Conservation (phyloP, 2,797 vertebrate species). For the Fratercula arctica region DNA sequence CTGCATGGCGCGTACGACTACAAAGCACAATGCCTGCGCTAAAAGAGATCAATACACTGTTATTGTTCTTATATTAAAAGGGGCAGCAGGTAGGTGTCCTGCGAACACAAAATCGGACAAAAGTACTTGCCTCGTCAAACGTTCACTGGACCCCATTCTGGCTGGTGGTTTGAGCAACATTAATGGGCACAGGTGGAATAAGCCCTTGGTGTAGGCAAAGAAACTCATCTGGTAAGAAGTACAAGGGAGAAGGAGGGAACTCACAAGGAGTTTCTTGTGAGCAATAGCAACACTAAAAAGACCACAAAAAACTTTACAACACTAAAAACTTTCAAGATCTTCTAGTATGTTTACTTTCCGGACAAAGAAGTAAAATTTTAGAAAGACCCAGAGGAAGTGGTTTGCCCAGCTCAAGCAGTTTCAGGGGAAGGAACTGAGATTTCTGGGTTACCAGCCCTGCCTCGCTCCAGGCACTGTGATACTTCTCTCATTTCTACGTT, state of each 20-base stretch:
- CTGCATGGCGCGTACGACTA: accelerated
- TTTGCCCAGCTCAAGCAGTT: neutral
- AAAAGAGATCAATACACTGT: neutral
- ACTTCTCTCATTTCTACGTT: neutral
- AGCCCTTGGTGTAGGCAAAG: neutral
- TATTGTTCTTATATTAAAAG: neutral
- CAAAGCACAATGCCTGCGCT: neutral
- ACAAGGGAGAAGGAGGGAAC: neutral
- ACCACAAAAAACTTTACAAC: neutral
- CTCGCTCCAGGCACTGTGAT: accelerated
- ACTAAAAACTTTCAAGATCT: neutral
- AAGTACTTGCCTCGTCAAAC: accelerated
- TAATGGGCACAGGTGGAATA: neutral
- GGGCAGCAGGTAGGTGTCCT: neutral
- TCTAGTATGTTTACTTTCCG: neutral
- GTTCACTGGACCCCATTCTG: accelerated
- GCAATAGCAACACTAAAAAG: neutral
- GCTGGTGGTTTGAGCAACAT: neutral
- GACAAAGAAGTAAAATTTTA: neutral
- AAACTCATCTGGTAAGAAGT: neutral
- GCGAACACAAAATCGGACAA: neutral
- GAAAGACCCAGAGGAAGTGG: neutral
- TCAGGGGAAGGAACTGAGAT: neutral
- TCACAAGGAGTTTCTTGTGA: neutral
- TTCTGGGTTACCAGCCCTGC: neutral